A percentile compares a stretch with the other conserved stretches of the same genome.
Conservation (phyloP, 2,888 invertebrate species). For the Protodeltote pygarga region DNA sequence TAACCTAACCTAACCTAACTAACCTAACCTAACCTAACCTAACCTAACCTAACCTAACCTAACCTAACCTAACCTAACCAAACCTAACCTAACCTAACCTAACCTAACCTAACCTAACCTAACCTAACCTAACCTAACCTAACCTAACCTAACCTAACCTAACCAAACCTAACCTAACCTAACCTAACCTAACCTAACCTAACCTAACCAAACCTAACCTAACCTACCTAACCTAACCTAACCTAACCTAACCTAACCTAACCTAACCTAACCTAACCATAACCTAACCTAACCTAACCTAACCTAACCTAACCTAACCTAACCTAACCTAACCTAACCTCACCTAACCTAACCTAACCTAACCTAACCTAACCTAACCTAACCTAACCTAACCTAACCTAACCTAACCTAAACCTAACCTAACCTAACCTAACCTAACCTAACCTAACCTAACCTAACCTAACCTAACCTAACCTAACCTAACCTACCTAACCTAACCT, state of each 20-base stretch:
- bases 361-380: conserved; percentile 15
- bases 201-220: conserved; percentile 13
- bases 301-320: conserved; percentile 13
- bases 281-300: conserved; percentile 11
- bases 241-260: conserved; percentile 7
- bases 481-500: conserved; percentile 9
- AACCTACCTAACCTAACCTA: conserved; percentile 11
- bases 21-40: conserved; percentile 19
- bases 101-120: conserved; percentile 1
- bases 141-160: conserved; percentile 11
- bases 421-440: conserved; percentile 15
- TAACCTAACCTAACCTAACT: conserved; percentile 15
- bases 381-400: conserved; percentile 10
- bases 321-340: conserved; percentile 15
- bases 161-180: conserved; percentile 12
- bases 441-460: conserved; percentile 15
- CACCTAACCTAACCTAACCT: conserved; percentile 13
- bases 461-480: conserved; percentile 15
- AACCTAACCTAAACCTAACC: conserved; percentile 15
- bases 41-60: conserved; percentile 18
- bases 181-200: conserved; percentile 11
- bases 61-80: conserved; percentile 9
- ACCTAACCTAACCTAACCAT: conserved; percentile 14
- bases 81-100: neutral
- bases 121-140: conserved; percentile 13